phyloP scores from a whole-genome alignment of 2,113 vertebrate species.

The Rhea pennata region DNA sequence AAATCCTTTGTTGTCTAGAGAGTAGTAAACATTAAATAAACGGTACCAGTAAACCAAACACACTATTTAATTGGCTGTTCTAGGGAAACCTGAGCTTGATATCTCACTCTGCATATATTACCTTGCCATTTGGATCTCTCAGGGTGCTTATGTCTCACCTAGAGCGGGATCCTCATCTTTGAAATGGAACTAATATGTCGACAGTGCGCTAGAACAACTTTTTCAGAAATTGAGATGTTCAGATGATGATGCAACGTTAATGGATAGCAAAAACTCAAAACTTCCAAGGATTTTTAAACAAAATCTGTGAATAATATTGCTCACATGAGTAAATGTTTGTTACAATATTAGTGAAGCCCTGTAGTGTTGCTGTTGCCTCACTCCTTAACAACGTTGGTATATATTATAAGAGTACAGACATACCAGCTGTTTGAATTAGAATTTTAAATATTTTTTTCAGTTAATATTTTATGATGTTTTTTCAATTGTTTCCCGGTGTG shows the following conservation, averaged over 20 bases:
- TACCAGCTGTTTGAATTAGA: neutral
- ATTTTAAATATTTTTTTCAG: neutral
- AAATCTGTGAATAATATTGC: neutral
- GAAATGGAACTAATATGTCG: neutral
- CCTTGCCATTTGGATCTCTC: neutral
- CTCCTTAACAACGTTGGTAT: accelerated
- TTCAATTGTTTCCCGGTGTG: neutral
- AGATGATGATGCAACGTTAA: accelerated
- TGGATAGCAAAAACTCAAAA: accelerated
- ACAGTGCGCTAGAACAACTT: neutral
- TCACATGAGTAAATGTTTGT: neutral
- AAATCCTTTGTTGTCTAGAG: accelerated
- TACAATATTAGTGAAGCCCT: neutral
- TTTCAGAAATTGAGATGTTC: neutral
- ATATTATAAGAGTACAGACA: neutral
- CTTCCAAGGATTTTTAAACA: neutral
- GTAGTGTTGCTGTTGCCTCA: neutral
- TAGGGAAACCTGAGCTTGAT: neutral
- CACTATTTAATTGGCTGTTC: neutral
- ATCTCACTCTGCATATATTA: neutral
- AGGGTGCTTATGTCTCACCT: neutral
- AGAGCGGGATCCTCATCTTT: neutral
- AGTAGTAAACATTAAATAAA: neutral
- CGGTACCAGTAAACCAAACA: neutral
- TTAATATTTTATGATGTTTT: accelerated